These are phyloP conservation scores for Oenanthe oenanthe DNA, from an alignment of 2,113 vertebrate genomes.

Conservation along the genomic window DNA sequence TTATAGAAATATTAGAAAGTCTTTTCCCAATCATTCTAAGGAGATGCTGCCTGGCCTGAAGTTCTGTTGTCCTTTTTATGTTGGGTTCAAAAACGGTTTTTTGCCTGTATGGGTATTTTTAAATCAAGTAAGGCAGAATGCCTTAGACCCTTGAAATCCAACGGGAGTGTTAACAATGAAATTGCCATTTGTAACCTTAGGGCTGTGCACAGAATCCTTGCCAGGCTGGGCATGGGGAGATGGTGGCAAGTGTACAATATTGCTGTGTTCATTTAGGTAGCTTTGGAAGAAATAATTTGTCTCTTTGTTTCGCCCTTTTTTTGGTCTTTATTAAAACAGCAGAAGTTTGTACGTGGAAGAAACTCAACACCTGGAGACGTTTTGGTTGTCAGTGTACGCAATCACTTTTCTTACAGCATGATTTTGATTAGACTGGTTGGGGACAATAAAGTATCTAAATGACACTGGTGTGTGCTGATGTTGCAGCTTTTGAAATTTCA, in stretches of 20 bases:
- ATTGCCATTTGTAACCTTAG: conserved; percentile 29
- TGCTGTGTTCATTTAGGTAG: conserved; percentile 48
- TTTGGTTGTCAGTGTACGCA: neutral
- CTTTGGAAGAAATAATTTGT: conserved; percentile 15
- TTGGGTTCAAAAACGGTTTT: conserved; percentile 27
- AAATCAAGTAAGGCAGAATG: conserved; percentile 35
- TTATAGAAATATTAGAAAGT: neutral
- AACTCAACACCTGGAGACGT: neutral
- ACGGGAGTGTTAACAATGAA: neutral
- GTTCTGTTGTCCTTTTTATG: conserved; percentile 56
- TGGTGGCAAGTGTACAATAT: conserved; percentile 12
- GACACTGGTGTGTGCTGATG: conserved; percentile 29
- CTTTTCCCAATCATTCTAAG: conserved; percentile 6
- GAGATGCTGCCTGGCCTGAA: conserved; percentile 19
- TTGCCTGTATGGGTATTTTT: conserved; percentile 59
- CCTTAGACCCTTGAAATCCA: conserved; percentile 17
- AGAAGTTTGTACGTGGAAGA: neutral
- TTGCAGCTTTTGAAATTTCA: conserved; percentile 57
- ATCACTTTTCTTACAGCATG: conserved; percentile 50
- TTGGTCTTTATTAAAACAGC: conserved; percentile 18
- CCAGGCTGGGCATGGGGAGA: neutral
- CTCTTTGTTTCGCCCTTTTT: conserved; percentile 6
- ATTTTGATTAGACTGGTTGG: conserved; percentile 42
- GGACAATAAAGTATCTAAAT: conserved; percentile 37
- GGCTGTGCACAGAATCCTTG: neutral